Evolutionary conservation across 1,140 invertebrate species (phyloP), one percentile per base, ranked within the genome.

Genomic region (Cephus cinctus): DNA sequence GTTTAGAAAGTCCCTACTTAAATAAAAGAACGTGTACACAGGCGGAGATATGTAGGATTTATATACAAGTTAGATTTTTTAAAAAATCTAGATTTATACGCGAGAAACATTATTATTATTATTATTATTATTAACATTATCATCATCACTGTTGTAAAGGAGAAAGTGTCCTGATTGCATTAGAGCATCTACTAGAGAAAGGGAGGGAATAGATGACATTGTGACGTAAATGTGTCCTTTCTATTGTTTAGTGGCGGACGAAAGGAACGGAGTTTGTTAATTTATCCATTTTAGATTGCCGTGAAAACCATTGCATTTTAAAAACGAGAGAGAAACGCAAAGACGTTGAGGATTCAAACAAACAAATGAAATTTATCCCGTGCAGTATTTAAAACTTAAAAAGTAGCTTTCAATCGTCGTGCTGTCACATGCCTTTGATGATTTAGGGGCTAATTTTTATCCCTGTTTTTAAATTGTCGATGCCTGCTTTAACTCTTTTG

Each of bases 41-140:
- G 52, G 47, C 25, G 55, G 51, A 40, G 40, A 40, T 44, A 21
- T 44, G 27, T 53, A 43, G 55, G 51, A 40, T 44, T 44, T 44
- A 21, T 44, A 21, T 53, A 43, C 31, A 47, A 42, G 6, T 5
- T 50, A 54, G 40, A 55, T 54, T 56, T 54, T 58, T 47, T 42
- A 27, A 59, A 44, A 56, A 56, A 57, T 63, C 45, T 63, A 63
- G 56, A 56, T 61, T 59, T 59, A 47, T 50, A 56, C 36, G 44
- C 44, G 39, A 54, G 45, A 48, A 50, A 52, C 52, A 50, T 38
- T 18, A 31, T 23, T 14, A 21, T 30, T 50, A 50, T 34, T 36
- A 39, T 5, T 31, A 11, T 50, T 44, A 50, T 23, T 44, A 38
- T 19, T 23, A 25, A 44, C 14, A 49, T 16, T 21, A 32, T 18